Evolutionary conservation across 2,888 invertebrate genomes (phyloP).

Genomic region (Nebria brevicollis): DNA sequence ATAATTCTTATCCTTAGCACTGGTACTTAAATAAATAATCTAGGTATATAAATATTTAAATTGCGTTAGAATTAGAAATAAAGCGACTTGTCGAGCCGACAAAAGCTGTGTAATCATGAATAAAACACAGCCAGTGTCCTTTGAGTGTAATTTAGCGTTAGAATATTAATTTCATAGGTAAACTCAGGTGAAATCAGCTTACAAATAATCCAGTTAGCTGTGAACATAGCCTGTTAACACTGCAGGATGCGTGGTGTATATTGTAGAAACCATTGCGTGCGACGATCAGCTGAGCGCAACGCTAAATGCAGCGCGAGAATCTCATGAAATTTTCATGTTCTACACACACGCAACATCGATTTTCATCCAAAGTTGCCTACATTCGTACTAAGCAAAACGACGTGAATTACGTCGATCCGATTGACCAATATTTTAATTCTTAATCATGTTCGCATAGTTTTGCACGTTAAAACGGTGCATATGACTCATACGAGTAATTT

Average conservation of each 20-base stretch:
- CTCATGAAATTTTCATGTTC: constrained; percentile 12
- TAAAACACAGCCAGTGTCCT: constrained; percentile 3
- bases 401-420: not conserved
- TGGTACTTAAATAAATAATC: not conserved
- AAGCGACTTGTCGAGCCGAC: not conserved
- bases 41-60: constrained; percentile 8
- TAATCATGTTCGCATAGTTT: too few relatives aligned
- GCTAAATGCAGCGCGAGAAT: constrained; percentile 7
- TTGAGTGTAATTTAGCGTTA: not conserved
- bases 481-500: too few relatives aligned
- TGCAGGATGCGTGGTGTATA: not conserved
- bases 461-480: too few relatives aligned
- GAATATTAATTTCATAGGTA: constrained; percentile 43
- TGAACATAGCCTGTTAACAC: not conserved
- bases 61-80: not conserved
- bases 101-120: constrained; percentile 4
- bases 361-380: not conserved
- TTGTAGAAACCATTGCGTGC: constrained; percentile 7
- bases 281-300: constrained; percentile 24
- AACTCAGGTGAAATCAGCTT: constrained; percentile 38
- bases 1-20: not conserved
- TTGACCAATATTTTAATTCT: too few relatives aligned
- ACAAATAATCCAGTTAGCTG: constrained; percentile 33
- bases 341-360: constrained; percentile 3
- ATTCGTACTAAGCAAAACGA: not conserved